Conservation (phyloP, 2,113 vertebrate genomes). For the Chaetodon trifascialis region DNA sequence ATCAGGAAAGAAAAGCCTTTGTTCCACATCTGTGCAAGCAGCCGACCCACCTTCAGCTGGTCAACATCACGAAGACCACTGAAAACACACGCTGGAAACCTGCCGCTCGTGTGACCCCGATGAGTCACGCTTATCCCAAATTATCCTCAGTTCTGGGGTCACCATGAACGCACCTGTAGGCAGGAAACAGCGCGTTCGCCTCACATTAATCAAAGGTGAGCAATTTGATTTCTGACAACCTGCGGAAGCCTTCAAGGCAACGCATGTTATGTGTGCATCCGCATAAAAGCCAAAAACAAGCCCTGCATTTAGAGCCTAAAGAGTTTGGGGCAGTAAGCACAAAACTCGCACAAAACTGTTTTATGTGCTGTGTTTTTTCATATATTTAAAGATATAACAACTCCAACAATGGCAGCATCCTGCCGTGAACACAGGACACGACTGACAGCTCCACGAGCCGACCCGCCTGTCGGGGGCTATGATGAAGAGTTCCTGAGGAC, state of each 20-base stretch:
- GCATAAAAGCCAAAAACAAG: neutral
- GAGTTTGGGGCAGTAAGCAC: neutral
- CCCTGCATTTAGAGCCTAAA: neutral
- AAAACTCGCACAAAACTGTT: neutral
- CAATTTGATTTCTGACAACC: neutral
- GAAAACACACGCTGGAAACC: neutral
- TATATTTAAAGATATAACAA: neutral
- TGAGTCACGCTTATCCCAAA: slow-evolving; percentile 36
- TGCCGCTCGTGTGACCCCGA: neutral
- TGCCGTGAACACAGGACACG: too few relatives aligned
- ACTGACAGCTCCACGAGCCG: too few relatives aligned
- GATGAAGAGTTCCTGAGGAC: too few relatives aligned
- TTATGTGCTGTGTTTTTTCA: neutral
- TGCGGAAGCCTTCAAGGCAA: slow-evolving; percentile 12
- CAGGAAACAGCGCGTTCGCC: neutral
- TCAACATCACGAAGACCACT: too few relatives aligned
- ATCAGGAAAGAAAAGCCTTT: neutral
- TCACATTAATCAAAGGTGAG: slow-evolving; percentile 14
- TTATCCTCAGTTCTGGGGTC: neutral
- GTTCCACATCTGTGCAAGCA: too few relatives aligned
- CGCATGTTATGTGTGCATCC: neutral
- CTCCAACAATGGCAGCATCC: too few relatives aligned
- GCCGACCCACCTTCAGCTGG: neutral
- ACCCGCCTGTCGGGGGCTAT: too few relatives aligned
- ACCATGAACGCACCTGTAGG: slow-evolving; percentile 9